These are phyloP conservation scores for Vanessa atalanta DNA, from an alignment of 1,140 invertebrate genomes.

Conservation along the genomic window DNA sequence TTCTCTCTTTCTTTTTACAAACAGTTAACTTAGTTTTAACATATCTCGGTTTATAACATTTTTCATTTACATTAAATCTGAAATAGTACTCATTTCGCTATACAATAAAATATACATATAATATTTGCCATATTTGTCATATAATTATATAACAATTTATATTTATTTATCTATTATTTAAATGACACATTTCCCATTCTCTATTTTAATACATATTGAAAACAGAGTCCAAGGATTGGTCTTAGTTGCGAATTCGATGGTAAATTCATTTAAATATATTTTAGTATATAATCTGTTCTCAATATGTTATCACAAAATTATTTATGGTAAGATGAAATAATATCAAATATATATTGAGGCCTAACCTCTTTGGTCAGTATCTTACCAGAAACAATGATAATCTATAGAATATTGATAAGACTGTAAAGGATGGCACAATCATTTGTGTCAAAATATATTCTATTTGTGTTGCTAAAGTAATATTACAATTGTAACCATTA, in stretches of 20 bases:
- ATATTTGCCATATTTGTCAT: constrained; percentile 74
- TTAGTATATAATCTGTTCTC: constrained; percentile 42
- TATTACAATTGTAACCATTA: constrained; percentile 55
- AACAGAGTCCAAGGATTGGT: constrained; percentile 38
- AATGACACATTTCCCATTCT: constrained; percentile 76
- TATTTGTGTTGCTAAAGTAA: constrained; percentile 48
- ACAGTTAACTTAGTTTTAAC: constrained; percentile 79
- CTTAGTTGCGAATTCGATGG: constrained; percentile 13
- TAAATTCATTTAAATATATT: constrained; percentile 18
- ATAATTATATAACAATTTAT: constrained; percentile 75
- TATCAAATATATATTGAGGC: constrained; percentile 45
- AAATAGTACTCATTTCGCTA: constrained; percentile 77
- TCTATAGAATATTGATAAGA: constrained; percentile 34
- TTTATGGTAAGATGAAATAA: constrained; percentile 46
- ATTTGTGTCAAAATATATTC: constrained; percentile 61
- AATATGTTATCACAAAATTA: constrained; percentile 48
- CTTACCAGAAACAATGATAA: constrained; percentile 48
- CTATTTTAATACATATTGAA: constrained; percentile 57
- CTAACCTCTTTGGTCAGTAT: constrained; percentile 45
- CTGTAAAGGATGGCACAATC: constrained; percentile 69
- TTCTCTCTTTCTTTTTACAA: constrained; percentile 79
- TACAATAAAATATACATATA: constrained; percentile 79
- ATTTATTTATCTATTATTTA: constrained; percentile 73
- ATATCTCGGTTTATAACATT: constrained; percentile 78
- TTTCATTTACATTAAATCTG: constrained; percentile 77